Evolutionary conservation across 2,888 invertebrate species (phyloP).

Genomic region (Eueremaeus valkanovi): DNA sequence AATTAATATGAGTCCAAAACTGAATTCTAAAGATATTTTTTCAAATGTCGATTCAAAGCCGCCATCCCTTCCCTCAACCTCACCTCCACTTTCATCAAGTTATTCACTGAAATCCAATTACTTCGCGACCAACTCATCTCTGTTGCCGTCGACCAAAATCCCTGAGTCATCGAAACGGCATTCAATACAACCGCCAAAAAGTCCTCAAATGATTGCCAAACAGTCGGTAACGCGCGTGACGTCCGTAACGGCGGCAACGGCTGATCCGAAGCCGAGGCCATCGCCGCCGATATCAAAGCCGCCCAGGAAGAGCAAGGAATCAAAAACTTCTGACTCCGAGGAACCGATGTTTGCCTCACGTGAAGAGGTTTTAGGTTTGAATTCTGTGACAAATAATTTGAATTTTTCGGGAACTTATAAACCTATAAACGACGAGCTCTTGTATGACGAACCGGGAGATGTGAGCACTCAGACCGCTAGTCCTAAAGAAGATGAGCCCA

Average conservation of each 20-base stretch:
- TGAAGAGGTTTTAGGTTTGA: constrained; percentile 33
- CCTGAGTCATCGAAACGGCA: constrained; percentile 12
- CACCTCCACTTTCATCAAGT: background rate
- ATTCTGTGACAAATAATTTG: background rate
- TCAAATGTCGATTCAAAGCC: background rate
- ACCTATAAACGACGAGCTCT: background rate
- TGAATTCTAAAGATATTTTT: background rate
- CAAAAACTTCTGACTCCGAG: constrained; percentile 10
- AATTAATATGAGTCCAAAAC: constrained; percentile 11
- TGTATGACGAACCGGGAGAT: constrained; percentile 18
- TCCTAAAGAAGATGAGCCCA: background rate
- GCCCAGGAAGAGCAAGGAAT: constrained; percentile 20
- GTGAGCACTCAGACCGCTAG: background rate
- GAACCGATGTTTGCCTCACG: constrained; percentile 39
- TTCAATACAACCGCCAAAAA: constrained; percentile 30
- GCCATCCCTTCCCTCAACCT: constrained; percentile 3
- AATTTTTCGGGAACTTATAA: background rate
- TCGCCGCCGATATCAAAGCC: constrained; percentile 26
- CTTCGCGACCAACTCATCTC: constrained; percentile 13
- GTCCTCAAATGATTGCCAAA: constrained; percentile 11
- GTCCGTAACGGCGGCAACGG: background rate
- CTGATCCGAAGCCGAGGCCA: background rate
- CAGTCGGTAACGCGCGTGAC: background rate
- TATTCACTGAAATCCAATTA: constrained; percentile 12
- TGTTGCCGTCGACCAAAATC: constrained; percentile 3